Evolutionary conservation across 2,113 vertebrate species (phyloP).

Genomic region (Lanius collurio): DNA sequence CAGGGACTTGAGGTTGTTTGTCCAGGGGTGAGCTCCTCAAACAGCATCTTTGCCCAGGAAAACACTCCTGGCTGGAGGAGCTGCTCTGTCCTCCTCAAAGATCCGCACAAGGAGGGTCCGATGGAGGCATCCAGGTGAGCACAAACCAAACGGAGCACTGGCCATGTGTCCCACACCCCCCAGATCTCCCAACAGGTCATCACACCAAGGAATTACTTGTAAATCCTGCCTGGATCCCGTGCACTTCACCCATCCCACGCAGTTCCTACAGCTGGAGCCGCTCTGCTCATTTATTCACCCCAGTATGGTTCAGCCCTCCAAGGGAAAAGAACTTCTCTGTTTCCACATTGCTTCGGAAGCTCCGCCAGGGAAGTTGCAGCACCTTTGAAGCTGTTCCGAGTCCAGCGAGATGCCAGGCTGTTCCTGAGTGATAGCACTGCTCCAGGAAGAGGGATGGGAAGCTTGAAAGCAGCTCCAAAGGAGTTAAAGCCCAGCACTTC

Average conservation of each 20-base stretch:
- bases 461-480: background rate
- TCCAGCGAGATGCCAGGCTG: background rate
- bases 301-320: background rate
- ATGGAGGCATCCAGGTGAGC: background rate
- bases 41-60: background rate
- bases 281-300: background rate
- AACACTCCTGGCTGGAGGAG: background rate
- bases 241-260: background rate
- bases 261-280: background rate
- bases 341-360: background rate
- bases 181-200: rapidly evolving
- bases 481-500: background rate
- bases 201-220: rapidly evolving
- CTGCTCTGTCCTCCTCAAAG: background rate
- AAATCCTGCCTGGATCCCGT: background rate
- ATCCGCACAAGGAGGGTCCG: rapidly evolving
- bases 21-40: background rate
- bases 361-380: background rate
- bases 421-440: background rate
- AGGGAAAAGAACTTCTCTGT: background rate
- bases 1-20: background rate
- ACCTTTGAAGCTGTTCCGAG: background rate
- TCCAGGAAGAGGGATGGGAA: background rate
- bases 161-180: too few species aligned
- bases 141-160: background rate